These are phyloP conservation scores for Pholis gunnellus DNA, from an alignment of 2,113 vertebrate genomes.

Conservation along the genomic window DNA sequence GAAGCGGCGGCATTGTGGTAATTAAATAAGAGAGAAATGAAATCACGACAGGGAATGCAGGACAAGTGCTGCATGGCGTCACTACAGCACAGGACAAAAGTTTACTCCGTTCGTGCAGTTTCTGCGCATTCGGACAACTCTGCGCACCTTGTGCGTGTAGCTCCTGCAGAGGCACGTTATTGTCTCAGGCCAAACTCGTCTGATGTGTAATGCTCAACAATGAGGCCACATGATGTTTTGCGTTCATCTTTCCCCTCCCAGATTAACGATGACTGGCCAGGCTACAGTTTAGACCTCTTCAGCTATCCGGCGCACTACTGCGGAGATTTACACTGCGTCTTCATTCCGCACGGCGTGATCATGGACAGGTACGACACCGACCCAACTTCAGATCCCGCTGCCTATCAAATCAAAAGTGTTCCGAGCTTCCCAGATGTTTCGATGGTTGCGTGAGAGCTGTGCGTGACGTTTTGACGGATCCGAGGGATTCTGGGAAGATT, in stretches of 20 bases:
- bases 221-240: background rate
- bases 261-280: slow-evolving; percentile 91
- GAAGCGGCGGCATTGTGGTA: slow-evolving; percentile 82
- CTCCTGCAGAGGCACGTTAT: background rate
- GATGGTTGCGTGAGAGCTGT: background rate
- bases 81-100: background rate
- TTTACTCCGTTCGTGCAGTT: background rate
- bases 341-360: slow-evolving; percentile 92
- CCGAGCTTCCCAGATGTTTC: background rate
- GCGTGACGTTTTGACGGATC: background rate
- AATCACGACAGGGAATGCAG: background rate
- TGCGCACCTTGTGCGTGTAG: background rate
- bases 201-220: background rate
- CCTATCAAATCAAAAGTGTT: background rate
- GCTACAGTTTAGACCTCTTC: slow-evolving; percentile 92
- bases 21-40: slow-evolving; percentile 24
- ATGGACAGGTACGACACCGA: slow-evolving; percentile 88
- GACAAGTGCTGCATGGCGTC: slow-evolving; percentile 10
- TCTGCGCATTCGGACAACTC: background rate
- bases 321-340: slow-evolving; percentile 89
- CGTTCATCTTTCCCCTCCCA: slow-evolving; percentile 56
- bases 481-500: no score
- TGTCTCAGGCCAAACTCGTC: background rate
- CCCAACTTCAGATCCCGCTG: background rate
- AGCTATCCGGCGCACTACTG: slow-evolving; percentile 90